A percentile compares a stretch with the other conserved stretches of the same genome.
phyloP scores from a whole-genome alignment of 2,113 vertebrate species.

The Capreolus pygargus region DNA sequence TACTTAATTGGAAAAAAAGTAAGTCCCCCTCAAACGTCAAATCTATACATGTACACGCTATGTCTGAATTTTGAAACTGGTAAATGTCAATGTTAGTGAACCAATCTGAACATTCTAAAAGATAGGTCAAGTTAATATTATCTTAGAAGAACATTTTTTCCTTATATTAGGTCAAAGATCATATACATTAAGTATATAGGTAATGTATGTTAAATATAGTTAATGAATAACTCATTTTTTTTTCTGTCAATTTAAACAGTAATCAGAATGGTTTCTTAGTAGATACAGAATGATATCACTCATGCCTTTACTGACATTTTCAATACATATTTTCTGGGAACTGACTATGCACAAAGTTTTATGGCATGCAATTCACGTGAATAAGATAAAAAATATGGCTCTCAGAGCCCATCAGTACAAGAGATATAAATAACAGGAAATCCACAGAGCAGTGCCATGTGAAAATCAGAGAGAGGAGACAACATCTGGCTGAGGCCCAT shows the following conservation, averaged over 20 bases:
- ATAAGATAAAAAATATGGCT: background rate
- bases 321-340: background rate
- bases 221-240: constrained; percentile 16
- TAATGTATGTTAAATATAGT: background rate
- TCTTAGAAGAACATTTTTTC: constrained; percentile 14
- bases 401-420: background rate
- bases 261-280: background rate
- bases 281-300: background rate
- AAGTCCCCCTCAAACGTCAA: constrained; percentile 43
- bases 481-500: background rate
- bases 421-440: background rate
- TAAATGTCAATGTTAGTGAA: background rate
- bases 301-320: background rate
- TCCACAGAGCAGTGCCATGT: background rate
- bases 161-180: background rate
- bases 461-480: background rate
- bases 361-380: background rate
- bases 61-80: constrained; percentile 43
- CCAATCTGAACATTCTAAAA: constrained; percentile 7
- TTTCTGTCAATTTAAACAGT: constrained; percentile 12
- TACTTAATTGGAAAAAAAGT: constrained; percentile 39
- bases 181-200: background rate
- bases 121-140: background rate
- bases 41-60: background rate
- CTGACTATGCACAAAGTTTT: background rate